These are phyloP conservation scores for Cosmia pyralina DNA, from an alignment of 2,888 invertebrate species.

Conservation along the genomic window DNA sequence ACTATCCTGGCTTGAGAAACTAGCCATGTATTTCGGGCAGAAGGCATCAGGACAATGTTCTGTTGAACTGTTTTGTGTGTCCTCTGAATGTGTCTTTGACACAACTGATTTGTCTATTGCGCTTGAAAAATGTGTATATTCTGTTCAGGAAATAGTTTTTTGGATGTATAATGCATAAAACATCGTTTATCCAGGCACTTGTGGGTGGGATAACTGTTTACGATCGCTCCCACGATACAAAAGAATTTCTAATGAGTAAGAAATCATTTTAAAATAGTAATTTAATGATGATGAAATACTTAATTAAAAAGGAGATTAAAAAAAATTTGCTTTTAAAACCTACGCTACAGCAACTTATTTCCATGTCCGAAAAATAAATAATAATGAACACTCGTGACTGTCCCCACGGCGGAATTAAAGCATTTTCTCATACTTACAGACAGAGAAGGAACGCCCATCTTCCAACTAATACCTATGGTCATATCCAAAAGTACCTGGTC, in stretches of 20 bases:
- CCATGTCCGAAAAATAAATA: too few relatives aligned
- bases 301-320: too few relatives aligned
- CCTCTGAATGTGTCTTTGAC: neutral
- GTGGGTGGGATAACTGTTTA: neutral
- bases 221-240: neutral
- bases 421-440: too few relatives aligned
- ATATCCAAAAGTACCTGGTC: neutral
- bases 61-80: slow-evolving; percentile 20
- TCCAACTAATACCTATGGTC: too few relatives aligned
- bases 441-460: neutral
- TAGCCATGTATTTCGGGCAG: too few relatives aligned
- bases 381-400: too few relatives aligned
- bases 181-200: neutral
- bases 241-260: neutral
- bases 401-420: neutral
- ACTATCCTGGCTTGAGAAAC: too few relatives aligned
- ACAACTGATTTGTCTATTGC: neutral
- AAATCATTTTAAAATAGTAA: too few relatives aligned
- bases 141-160: slow-evolving; percentile 13
- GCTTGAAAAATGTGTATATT: neutral
- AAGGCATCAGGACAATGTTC: neutral
- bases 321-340: too few relatives aligned
- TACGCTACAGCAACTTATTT: too few relatives aligned
- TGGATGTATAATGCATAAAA: neutral
- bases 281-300: neutral